phyloP scores from a whole-genome alignment of 2,888 invertebrate genomes.

The Euspilapteryx auroguttella region DNA sequence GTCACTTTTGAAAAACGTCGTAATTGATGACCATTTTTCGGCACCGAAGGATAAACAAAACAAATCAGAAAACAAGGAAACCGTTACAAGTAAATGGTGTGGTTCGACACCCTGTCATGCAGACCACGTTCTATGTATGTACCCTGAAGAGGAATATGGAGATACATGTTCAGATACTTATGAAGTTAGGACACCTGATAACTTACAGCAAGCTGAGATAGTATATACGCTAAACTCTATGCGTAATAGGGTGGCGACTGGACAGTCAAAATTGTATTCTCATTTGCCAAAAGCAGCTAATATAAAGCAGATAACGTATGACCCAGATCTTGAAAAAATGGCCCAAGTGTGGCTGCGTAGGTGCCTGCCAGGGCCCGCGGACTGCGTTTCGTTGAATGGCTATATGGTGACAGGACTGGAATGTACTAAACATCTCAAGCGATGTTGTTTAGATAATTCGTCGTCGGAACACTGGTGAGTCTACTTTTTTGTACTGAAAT shows the following conservation, averaged over 20 bases:
- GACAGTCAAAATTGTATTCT: constrained; percentile 18
- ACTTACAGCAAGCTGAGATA: constrained; percentile 23
- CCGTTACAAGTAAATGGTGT: constrained; percentile 37
- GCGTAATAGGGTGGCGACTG: constrained; percentile 38
- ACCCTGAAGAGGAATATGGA: constrained; percentile 17
- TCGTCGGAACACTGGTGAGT: too few relatives aligned
- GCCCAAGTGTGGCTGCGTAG: constrained; percentile 35
- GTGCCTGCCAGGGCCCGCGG: constrained; percentile 39
- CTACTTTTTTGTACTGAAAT: too few relatives aligned
- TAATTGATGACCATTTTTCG: constrained; percentile 9
- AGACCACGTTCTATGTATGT: constrained; percentile 45
- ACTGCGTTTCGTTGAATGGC: constrained; percentile 34
- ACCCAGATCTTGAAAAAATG: constrained; percentile 36
- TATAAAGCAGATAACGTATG: constrained; percentile 43
- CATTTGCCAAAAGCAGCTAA: constrained; percentile 37
- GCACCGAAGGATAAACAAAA: not conserved
- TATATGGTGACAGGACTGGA: constrained; percentile 33
- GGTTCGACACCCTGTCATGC: constrained; percentile 33
- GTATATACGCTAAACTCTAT: constrained; percentile 40
- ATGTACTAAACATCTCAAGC: constrained; percentile 31
- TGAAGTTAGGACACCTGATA: constrained; percentile 18
- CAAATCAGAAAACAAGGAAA: constrained; percentile 1
- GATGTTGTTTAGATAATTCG: constrained; percentile 26
- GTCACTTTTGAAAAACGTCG: constrained; percentile 22
- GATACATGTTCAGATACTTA: constrained; percentile 24